phyloP scores from a whole-genome alignment of 2,113 vertebrate species.

The Gavia stellata region DNA sequence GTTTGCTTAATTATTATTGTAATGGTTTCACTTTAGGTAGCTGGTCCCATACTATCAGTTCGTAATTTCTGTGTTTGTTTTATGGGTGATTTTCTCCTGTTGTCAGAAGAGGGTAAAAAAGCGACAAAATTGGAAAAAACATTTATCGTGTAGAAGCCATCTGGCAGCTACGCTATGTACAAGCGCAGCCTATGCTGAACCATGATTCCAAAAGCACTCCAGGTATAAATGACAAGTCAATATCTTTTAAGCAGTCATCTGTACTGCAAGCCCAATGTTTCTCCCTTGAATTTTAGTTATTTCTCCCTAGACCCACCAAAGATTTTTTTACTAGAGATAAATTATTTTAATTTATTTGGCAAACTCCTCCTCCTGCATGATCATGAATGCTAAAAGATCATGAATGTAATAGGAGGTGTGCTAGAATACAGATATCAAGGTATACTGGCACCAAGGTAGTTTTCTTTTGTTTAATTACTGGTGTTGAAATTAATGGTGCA shows the following conservation, averaged over 20 bases:
- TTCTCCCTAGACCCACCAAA: background rate
- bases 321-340: background rate
- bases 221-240: background rate
- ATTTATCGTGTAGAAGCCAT: background rate
- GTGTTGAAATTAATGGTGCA: background rate
- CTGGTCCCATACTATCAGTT: background rate
- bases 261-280: background rate
- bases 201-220: background rate
- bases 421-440: background rate
- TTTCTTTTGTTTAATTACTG: background rate
- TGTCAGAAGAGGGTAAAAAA: background rate
- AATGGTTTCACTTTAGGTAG: background rate
- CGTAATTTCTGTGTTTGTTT: background rate
- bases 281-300: background rate
- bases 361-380: background rate
- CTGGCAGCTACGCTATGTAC: background rate
- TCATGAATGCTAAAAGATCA: background rate
- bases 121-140: background rate
- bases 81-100: background rate
- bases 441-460: background rate
- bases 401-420: background rate
- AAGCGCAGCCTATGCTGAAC: background rate
- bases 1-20: background rate
- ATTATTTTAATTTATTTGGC: background rate
- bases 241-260: background rate